Conservation (phyloP, 2,888 invertebrate genomes). For the Leucoptera coffeella region DNA sequence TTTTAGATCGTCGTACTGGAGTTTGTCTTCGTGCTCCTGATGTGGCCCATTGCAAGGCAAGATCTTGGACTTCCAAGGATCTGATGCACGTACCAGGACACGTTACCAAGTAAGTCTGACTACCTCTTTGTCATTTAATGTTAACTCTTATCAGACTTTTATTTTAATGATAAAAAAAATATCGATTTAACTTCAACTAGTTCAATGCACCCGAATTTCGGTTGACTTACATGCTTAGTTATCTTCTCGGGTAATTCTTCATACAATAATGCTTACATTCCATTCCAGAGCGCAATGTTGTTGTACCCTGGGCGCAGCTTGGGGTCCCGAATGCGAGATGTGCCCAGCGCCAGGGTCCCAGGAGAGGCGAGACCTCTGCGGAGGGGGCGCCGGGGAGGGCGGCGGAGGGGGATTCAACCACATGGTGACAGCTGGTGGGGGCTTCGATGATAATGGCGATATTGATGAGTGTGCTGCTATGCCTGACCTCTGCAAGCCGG, state of each 20-base stretch:
- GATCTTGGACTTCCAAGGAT: conserved; percentile 30
- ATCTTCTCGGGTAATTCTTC: too few relatives aligned
- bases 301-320: conserved; percentile 77
- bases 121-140: too few relatives aligned
- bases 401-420: too few relatives aligned
- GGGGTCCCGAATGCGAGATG: conserved; percentile 75
- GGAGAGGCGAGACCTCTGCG: conserved; percentile 67
- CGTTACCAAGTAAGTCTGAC: conserved; percentile 37
- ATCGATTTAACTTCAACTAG: too few relatives aligned
- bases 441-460: conserved; percentile 38
- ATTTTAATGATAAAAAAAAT: too few relatives aligned
- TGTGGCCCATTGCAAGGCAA: conserved; percentile 33
- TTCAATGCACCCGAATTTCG: too few relatives aligned
- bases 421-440: background rate
- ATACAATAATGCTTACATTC: background rate
- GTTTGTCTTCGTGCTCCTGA: conserved; percentile 65
- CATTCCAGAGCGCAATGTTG: conserved; percentile 66
- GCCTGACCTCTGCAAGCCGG: conserved; percentile 72
- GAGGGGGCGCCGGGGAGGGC: conserved; percentile 3
- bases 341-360: conserved; percentile 68
- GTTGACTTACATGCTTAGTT: too few relatives aligned
- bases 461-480: conserved; percentile 81
- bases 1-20: conserved; percentile 69
- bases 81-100: conserved; percentile 23
- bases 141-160: too few relatives aligned